phyloP scores from a whole-genome alignment of 2,113 vertebrate species.

The Pogonocichla stellata region DNA sequence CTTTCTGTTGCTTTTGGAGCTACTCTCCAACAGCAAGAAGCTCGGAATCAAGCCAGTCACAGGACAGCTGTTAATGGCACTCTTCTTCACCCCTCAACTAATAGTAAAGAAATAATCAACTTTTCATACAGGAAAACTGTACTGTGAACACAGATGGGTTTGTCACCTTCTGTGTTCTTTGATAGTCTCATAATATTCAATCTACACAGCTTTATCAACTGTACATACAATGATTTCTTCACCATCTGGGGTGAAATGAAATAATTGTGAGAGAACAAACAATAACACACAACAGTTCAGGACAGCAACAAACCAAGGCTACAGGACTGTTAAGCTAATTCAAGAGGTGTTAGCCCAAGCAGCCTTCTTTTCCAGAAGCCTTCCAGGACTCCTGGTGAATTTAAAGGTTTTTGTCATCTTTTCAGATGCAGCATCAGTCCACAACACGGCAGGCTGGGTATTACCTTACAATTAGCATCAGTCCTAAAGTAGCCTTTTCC shows the following conservation, averaged over 20 bases:
- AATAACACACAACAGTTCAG: neutral
- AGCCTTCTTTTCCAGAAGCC: neutral
- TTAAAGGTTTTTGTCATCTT: neutral
- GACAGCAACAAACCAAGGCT: slow-evolving; percentile 43
- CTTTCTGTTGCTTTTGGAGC: slow-evolving; percentile 6
- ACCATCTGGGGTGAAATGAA: slow-evolving; percentile 15
- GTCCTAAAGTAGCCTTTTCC: slow-evolving; percentile 48
- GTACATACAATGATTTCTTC: slow-evolving; percentile 8
- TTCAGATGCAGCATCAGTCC: neutral
- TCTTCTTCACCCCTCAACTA: neutral
- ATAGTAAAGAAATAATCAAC: neutral
- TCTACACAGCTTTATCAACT: neutral
- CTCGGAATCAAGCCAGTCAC: neutral
- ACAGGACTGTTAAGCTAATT: slow-evolving; percentile 48
- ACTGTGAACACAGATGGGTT: neutral
- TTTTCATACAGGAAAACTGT: slow-evolving; percentile 10
- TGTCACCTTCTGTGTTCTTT: neutral
- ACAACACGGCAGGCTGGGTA: neutral
- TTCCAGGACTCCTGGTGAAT: neutral
- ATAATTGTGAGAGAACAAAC: slow-evolving; percentile 36
- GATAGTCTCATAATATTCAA: neutral
- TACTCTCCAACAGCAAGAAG: neutral
- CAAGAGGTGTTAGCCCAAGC: neutral
- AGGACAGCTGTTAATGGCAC: neutral
- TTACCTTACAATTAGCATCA: slow-evolving; percentile 31